These are phyloP conservation scores for Cataglyphis altisquamis DNA, from an alignment of 2,888 invertebrate species.

Conservation along the genomic window DNA sequence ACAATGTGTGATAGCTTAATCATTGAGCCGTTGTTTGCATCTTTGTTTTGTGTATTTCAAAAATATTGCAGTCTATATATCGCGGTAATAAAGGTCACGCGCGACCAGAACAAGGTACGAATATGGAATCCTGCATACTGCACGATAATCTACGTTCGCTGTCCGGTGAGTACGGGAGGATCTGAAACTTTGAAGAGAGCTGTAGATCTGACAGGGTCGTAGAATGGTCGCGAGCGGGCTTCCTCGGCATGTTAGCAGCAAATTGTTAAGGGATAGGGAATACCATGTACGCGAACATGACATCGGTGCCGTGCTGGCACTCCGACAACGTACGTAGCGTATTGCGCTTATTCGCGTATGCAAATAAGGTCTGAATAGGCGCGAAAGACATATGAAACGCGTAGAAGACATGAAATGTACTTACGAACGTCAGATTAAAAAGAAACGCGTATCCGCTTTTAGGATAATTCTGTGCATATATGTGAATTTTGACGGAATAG, in stretches of 20 bases:
- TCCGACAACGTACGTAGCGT: conserved; percentile 61
- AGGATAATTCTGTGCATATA: not conserved
- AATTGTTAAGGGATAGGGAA: conserved; percentile 85
- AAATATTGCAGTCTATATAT: not conserved
- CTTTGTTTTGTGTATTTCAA: conserved; percentile 9
- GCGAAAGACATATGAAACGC: conserved; percentile 56
- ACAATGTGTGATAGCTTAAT: not conserved
- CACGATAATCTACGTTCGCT: conserved; percentile 48
- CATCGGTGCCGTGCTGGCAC: conserved; percentile 69
- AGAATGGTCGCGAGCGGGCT: conserved; percentile 72
- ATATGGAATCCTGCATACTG: conserved; percentile 41
- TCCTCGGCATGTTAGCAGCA: conserved; percentile 81
- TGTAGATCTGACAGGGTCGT: conserved; percentile 63
- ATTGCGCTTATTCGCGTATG: conserved; percentile 77
- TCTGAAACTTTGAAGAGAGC: conserved; percentile 75
- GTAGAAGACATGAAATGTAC: conserved; percentile 33
- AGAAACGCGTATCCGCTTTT: not conserved
- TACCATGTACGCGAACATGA: conserved; percentile 77
- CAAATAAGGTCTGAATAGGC: conserved; percentile 77
- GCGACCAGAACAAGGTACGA: conserved; percentile 33
- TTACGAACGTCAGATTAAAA: conserved; percentile 6
- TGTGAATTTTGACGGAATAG: not conserved
- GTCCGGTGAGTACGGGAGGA: conserved; percentile 15
- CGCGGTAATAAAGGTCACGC: conserved; percentile 11
- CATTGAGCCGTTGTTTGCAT: not conserved